Base-by-base conservation (phyloP, 2,797 vertebrate genomes). In the Tinamus major region DNA sequence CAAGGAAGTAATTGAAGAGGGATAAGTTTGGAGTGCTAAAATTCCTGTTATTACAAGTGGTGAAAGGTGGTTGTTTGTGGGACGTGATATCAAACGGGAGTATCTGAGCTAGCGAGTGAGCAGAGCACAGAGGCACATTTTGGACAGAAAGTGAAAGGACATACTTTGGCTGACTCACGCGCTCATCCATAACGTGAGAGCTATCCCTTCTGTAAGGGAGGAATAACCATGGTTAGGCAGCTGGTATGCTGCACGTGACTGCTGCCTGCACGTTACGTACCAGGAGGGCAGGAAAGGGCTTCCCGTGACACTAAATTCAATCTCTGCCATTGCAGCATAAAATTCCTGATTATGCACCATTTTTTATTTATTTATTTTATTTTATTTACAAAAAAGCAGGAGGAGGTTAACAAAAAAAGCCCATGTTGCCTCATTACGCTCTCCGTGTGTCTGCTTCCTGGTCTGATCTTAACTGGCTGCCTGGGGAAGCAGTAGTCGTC, bases 141-240 rank as follows among this genome's bases (percentile, higher is more conserved):
- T 79, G 85, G 93, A 94, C 41, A 89, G 91, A 94, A 95, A 89
- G 89, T 44, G 85, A 92, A 95, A 95, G 92, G 93, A 89, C 72
- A 10, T 0, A 4, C 68, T 89, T 31, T 0, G 17, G 31, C 72
- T 96, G 91, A 92, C 91, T 95, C 85, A 83, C 42, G 55, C 65
- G 10, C 44, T 77, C 75, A 71, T 90, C 84, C 62, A 26, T 48
- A 82, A 78, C 1, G 0, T 62, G 75, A 86, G 79, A 91, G 75
- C 8, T 10, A 85, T 46, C 80, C 71, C 56, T 92, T 69, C 76
- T 59, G 56, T 49, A 33, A 24, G 61, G 49, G 63, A 53, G 68
- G 44, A 2, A 7, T 39, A 56, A 79, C 62, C 79, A 3, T 27
- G 17, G 37, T n/a, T 2, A 4, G 72, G 65, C 85, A 93, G 94